Base-by-base conservation (phyloP, 2,888 invertebrate species). In the Pseudococcus viburni region DNA sequence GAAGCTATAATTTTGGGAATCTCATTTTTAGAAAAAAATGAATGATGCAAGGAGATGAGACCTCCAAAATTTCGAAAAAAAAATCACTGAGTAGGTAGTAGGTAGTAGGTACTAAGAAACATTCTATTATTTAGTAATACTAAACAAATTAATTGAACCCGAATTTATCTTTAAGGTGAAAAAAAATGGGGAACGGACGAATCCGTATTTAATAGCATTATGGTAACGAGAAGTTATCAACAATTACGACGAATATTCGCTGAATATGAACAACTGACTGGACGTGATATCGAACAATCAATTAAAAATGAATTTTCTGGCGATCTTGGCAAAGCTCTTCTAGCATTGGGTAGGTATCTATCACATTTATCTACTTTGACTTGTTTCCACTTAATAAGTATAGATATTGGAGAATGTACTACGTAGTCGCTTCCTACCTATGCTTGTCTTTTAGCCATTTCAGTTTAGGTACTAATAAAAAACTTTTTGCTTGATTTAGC, bases 171-270 rank as follows among this genome's bases (percentile, higher is more conserved):
- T 68, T 12, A 39, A 88, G 90, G 96, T 88, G 96, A 96, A 91
- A 95, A 95, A 42, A 95, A 96, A 92, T 96, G 96, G 96, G 97
- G 97, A 86, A 97, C 98, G 0, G 97, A 97, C 91, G 97, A 97
- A 92, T 96, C 96, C 0, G 94, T 94, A 89, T 97, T 98, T 93
- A 96, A 97, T 92, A 93, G 94, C 89, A 95, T 97, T 91, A 93
- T 98, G 90, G 95, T 97, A 90, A 95, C 96, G 87, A 95, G 97
- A 91, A 97, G 97, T 90, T 97, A 96, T 92, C 96, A 96, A 91
- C 98, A 98, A 91, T 92, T 98, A 90, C 94, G 96, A 91, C 94
- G 95, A 92, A 95, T 96, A 90, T 96, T 97, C 92, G 93, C 95
- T 89, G 97, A 97, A 91, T 98, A 96, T 92, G 95, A 96, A 92